Evolutionary conservation across 2,797 vertebrate species (phyloP).

Genomic region (Parauchenoglanis ngamensis): DNA sequence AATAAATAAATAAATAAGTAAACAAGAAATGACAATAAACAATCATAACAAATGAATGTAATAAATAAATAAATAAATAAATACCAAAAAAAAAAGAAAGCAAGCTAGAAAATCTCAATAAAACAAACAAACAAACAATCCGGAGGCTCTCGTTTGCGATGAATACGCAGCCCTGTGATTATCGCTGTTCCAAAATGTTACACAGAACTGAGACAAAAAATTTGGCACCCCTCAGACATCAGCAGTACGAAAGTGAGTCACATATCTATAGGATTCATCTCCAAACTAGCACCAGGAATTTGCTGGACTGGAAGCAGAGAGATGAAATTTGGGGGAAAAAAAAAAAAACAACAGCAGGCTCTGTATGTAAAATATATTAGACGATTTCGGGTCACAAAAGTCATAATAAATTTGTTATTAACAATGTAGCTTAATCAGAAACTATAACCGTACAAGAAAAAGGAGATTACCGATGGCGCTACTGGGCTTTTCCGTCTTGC

Average conservation of each 20-base stretch:
- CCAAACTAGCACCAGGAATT: neutral
- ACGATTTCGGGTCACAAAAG: neutral
- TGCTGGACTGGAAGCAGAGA: neutral
- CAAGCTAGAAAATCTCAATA: no score
- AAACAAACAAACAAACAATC: no score
- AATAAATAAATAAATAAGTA: neutral
- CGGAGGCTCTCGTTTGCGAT: neutral
- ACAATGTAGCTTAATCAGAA: neutral
- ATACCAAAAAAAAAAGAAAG: no score
- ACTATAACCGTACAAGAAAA: neutral
- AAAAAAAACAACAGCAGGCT: neutral
- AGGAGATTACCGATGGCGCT: slow-evolving; percentile 80
- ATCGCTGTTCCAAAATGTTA: neutral
- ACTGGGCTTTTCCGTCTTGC: slow-evolving; percentile 88
- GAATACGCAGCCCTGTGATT: neutral
- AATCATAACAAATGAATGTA: no score
- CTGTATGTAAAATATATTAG: neutral
- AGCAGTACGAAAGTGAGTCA: neutral
- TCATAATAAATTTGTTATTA: neutral
- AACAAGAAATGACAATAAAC: no score
- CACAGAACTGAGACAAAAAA: neutral
- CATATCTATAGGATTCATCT: neutral
- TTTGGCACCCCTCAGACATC: neutral
- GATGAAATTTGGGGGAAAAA: neutral
- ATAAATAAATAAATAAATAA: no score